phyloP scores from a whole-genome alignment of 2,888 invertebrate genomes.

The Pecten maximus region DNA sequence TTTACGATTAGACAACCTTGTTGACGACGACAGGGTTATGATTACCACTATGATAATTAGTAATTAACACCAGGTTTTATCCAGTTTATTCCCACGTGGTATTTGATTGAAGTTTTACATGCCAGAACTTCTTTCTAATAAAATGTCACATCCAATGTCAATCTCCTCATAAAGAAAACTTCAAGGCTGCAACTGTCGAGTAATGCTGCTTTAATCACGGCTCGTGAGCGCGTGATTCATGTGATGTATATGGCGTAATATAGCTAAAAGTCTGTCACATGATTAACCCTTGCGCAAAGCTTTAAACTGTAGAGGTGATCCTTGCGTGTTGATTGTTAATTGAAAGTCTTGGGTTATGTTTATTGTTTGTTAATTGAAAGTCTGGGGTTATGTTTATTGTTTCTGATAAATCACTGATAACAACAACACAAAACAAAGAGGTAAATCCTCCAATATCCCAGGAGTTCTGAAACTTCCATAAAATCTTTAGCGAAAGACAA shows the following conservation, averaged over 20 bases:
- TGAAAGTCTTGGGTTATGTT: no score
- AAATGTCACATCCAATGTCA: background rate
- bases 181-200: background rate
- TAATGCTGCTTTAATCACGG: background rate
- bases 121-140: background rate
- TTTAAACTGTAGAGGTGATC: background rate
- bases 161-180: background rate
- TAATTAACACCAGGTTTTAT: background rate
- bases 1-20: background rate
- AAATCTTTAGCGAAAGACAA: no score
- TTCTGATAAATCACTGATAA: no score
- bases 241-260: background rate
- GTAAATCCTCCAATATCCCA: no score
- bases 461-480: no score
- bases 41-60: background rate
- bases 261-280: background rate
- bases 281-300: background rate
- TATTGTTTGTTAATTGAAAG: no score
- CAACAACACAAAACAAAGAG: no score
- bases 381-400: no score
- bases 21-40: background rate
- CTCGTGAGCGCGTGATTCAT: background rate
- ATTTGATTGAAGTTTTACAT: background rate
- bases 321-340: background rate
- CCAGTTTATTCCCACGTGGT: background rate